These are phyloP conservation scores for Ispidina picta DNA, from an alignment of 2,797 vertebrate genomes.

Conservation along the genomic window DNA sequence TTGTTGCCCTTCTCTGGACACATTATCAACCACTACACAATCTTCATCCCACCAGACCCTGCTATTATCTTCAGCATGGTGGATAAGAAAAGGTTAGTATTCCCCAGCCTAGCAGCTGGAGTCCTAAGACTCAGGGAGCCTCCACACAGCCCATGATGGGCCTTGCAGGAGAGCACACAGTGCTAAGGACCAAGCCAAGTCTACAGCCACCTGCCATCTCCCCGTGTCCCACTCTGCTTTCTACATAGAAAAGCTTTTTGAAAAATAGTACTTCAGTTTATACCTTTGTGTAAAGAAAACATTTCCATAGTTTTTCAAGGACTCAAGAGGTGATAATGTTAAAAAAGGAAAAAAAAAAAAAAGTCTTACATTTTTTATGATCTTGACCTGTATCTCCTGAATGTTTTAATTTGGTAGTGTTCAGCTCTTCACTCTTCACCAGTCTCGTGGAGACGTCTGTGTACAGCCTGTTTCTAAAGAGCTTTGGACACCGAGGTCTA, in stretches of 20 bases:
- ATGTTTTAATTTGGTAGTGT: not conserved
- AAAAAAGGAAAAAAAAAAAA: not conserved
- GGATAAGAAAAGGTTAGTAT: not conserved
- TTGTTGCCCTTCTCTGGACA: not conserved
- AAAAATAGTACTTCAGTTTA: not conserved
- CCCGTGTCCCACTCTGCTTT: not conserved
- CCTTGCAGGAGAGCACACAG: accelerated
- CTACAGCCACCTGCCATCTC: not conserved
- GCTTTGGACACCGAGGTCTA: not conserved
- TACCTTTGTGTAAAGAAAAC: not conserved
- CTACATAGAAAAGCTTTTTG: not conserved
- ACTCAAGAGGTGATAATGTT: not conserved
- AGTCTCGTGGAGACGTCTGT: accelerated
- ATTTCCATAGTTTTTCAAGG: not conserved
- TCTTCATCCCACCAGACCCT: not conserved
- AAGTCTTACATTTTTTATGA: not conserved
- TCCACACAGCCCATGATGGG: accelerated
- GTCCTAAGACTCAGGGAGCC: not conserved
- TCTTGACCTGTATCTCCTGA: not conserved
- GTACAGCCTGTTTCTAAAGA: not conserved
- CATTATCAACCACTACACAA: not conserved
- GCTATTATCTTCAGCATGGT: not conserved
- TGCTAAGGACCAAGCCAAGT: not conserved
- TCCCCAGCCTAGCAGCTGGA: not conserved
- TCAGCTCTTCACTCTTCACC: not conserved